Evolutionary conservation across 1,140 invertebrate species (phyloP).

Genomic region (Apolygus lucorum): DNA sequence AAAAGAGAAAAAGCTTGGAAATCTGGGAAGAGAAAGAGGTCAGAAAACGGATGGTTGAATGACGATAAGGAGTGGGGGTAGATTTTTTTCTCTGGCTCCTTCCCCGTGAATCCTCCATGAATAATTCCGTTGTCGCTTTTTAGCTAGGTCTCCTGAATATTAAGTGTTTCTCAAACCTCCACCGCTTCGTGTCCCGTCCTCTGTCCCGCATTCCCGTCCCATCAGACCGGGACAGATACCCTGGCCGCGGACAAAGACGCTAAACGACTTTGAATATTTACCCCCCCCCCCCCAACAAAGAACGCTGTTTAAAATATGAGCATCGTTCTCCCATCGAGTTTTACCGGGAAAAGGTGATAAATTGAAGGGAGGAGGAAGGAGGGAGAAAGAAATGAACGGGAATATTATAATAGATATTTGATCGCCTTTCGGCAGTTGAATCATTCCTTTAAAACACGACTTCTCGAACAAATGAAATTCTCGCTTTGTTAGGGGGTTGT

Average conservation of each 20-base stretch:
- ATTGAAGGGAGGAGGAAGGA: too few relatives aligned
- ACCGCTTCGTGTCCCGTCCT: not conserved
- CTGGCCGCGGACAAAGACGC: not conserved
- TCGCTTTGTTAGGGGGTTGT: too few relatives aligned
- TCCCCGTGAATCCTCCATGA: conserved; percentile 1
- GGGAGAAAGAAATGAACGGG: not conserved
- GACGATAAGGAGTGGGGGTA: not conserved
- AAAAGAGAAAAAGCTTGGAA: not conserved
- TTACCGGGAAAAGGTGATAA: too few relatives aligned
- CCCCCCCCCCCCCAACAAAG: too few relatives aligned
- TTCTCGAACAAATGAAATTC: too few relatives aligned
- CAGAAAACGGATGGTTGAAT: not conserved
- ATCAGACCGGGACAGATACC: not conserved
- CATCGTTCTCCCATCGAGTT: not conserved
- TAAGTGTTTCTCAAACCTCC: not conserved
- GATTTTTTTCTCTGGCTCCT: not conserved
- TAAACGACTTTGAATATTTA: conserved; percentile 1
- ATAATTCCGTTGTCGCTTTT: conserved; percentile 13
- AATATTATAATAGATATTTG: not conserved
- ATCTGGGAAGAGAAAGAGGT: too few relatives aligned
- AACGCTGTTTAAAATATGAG: not conserved
- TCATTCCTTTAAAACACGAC: too few relatives aligned
- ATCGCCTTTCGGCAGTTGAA: not conserved
- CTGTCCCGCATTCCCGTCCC: not conserved
- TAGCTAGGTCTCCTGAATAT: conserved; percentile 12